Conservation (phyloP, 2,888 invertebrate species). For the Chymomyza procnemis region DNA sequence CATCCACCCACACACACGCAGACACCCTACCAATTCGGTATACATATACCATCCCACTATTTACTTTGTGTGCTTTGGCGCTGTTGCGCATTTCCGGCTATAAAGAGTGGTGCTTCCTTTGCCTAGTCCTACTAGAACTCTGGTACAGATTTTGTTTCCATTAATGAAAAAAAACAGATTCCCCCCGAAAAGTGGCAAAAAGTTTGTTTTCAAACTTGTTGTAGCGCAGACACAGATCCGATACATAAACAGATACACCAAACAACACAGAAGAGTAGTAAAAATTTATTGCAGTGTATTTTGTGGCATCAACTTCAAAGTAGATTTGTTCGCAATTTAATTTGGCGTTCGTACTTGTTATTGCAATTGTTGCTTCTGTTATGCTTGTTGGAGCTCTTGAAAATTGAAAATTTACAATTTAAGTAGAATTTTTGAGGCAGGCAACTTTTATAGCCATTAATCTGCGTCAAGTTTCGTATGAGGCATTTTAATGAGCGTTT, state of each 20-base stretch:
- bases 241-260: constrained; percentile 15
- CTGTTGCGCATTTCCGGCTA: constrained; percentile 55
- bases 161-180: not conserved
- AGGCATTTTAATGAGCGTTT: constrained; percentile 8
- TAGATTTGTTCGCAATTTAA: constrained; percentile 44
- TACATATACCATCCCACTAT: constrained; percentile 6
- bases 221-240: constrained; percentile 4
- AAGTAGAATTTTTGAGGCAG: not conserved
- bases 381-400: not conserved
- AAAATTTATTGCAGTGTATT: constrained; percentile 27
- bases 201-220: constrained; percentile 27
- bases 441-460: constrained; percentile 8
- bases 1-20: constrained; percentile 17
- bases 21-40: constrained; percentile 22
- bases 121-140: not conserved
- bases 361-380: not conserved
- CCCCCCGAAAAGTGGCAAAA: not conserved
- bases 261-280: not conserved
- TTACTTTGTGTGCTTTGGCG: constrained; percentile 9
- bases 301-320: constrained; percentile 51
- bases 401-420: constrained; percentile 15
- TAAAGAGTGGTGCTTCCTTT: constrained; percentile 1
- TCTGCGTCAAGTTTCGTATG: not conserved
- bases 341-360: not conserved
- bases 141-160: not conserved